Evolutionary conservation across 2,888 invertebrate species (phyloP), one percentile per base, ranked within the genome.

Genomic region (Leptinotarsa rubiginosa): DNA sequence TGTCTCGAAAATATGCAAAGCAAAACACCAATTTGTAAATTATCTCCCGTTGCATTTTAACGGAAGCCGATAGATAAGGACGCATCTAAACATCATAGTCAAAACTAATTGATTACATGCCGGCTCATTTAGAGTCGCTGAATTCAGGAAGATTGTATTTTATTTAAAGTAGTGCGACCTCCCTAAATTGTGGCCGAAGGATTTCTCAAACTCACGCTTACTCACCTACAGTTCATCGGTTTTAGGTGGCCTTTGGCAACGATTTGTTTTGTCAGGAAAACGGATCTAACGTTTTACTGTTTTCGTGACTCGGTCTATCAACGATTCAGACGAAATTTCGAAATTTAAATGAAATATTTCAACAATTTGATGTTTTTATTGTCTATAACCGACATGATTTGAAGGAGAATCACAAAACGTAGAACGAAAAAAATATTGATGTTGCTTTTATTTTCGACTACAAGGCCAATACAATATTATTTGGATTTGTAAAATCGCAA

Each of bases 231-330:
- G 74, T 72, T 76, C 75, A 73, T 62, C 71, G 75, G 68, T 69
- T 75, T 65, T 25, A 31, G 31, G 12, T 65, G 74, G 64, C 78
- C 77, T 78, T 77, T 78, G 78, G 77, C 77, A 72, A 16, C 50
- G 54, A 59, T 73, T 67, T 70, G 54, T 70, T 72, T 70, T 67
- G 64, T 65, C 67, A 69, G 68, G 68, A 67, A 56, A 64, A 62
- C 62, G 41, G 56, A 56, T 56, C 22, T 25, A 25, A 31, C 4
- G 62, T 62, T 62, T 62, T 31, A 62, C 31, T 31, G 25, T 31
- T 62, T 16, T 22, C 31, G 15, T 25, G 62, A 62, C 62, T 62
- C 31, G 12, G 10, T 16, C 12, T 16, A n/a, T 15, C n/a, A n/a
- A 62, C 62, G 12, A 41, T 62, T 41, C 41, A 18, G 2, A 41